phyloP scores from a whole-genome alignment of 2,888 invertebrate species.

The Heliconius sara region DNA sequence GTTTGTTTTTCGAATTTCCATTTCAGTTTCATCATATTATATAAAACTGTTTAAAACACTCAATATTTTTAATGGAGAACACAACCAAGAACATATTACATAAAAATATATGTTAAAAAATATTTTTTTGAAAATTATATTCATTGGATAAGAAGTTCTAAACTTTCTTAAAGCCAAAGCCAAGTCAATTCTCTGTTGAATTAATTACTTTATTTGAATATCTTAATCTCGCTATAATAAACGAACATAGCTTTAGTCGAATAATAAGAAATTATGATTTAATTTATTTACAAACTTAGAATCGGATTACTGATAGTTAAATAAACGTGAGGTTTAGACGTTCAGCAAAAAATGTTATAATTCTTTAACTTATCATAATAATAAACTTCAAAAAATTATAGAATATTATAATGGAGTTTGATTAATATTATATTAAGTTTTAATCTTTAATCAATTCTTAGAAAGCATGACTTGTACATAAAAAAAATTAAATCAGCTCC shows the following conservation, averaged over 20 bases:
- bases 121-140: too few species aligned
- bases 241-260: neutral
- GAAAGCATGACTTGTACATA: too few species aligned
- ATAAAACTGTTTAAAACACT: too few species aligned
- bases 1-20: too few species aligned
- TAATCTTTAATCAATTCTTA: neutral
- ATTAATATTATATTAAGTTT: neutral
- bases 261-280: slow-evolving; percentile 9
- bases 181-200: neutral
- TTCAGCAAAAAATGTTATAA: neutral
- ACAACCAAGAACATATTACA: too few species aligned
- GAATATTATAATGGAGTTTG: neutral
- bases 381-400: neutral
- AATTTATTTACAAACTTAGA: neutral
- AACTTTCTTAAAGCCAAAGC: neutral
- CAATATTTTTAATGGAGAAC: too few species aligned
- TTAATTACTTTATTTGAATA: neutral
- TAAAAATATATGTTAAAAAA: neutral
- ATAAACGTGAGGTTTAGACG: neutral
- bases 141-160: neutral
- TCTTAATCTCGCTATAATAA: neutral
- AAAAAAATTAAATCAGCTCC: too few species aligned
- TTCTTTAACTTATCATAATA: neutral
- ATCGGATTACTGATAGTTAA: slow-evolving; percentile 9
- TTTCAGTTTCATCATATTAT: too few species aligned